These are phyloP conservation scores for Harpagifer antarcticus DNA, from an alignment of 2,797 vertebrate species.

Conservation along the genomic window DNA sequence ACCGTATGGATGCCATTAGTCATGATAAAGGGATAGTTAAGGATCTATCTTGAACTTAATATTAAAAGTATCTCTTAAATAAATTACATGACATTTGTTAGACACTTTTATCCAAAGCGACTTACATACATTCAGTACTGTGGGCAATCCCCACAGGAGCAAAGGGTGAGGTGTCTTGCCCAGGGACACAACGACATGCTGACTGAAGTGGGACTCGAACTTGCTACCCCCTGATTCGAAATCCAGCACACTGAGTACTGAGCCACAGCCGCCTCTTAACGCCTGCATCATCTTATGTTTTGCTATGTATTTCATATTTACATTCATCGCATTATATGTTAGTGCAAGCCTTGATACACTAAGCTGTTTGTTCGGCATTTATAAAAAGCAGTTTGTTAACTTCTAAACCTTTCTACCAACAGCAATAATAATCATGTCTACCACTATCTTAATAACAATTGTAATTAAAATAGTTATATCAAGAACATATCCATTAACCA, in stretches of 20 bases:
- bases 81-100: no score
- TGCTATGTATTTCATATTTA: not conserved
- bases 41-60: not conserved
- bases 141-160: no score
- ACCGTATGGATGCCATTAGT: not conserved
- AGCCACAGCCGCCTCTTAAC: not conserved
- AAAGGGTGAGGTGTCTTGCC: no score
- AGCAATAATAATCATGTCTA: no score
- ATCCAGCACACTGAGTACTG: no score
- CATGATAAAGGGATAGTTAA: not conserved
- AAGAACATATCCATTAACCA: not conserved
- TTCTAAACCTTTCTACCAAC: not conserved
- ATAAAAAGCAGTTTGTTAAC: not conserved
- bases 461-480: not conserved
- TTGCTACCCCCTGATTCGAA: no score
- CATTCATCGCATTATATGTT: accelerated
- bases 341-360: not conserved
- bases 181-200: no score
- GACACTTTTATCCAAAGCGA: no score
- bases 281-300: not conserved
- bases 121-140: no score
- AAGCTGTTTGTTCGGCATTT: not conserved
- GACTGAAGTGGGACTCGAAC: no score
- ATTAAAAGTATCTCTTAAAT: no score
- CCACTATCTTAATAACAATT: not conserved